Conservation (phyloP, 2,113 vertebrate species). For the Oreotragus oreotragus region DNA sequence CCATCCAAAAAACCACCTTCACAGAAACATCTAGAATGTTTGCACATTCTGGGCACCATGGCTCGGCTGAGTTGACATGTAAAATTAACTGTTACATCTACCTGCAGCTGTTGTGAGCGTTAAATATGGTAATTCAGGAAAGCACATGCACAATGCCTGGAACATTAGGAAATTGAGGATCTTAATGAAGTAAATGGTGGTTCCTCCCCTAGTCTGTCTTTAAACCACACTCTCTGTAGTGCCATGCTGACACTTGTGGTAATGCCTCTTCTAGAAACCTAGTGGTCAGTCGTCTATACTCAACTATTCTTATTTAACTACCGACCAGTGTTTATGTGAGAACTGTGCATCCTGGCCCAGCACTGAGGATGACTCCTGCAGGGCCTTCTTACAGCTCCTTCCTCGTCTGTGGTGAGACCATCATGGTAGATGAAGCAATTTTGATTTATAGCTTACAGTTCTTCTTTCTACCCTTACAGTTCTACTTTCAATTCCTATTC, state of each 20-base stretch:
- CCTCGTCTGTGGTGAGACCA: not conserved
- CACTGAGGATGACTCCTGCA: not conserved
- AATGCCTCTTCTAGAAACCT: not conserved
- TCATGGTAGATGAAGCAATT: not conserved
- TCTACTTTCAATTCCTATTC: slow-evolving; percentile 38
- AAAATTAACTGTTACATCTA: not conserved
- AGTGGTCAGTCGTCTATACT: not conserved
- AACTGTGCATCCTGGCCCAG: not conserved
- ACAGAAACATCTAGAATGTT: slow-evolving; percentile 1
- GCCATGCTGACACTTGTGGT: not conserved
- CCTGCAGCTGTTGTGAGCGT: not conserved
- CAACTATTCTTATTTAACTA: not conserved
- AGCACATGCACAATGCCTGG: not conserved
- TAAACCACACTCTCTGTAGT: not conserved
- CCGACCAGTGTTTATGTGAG: not conserved
- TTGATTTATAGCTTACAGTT: not conserved
- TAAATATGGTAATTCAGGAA: not conserved
- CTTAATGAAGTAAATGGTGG: not conserved
- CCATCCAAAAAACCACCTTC: not conserved
- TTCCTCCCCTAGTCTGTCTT: not conserved
- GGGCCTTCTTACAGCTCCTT: not conserved
- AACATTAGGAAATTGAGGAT: not conserved
- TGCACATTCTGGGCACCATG: not conserved
- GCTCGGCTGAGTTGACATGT: not conserved
- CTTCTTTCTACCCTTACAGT: slow-evolving; percentile 11